Conservation (phyloP, 2,113 vertebrate genomes). For the cat (Felis catus) region F.catus_Fca126_mat1.0 CM031418.1:82523501-82524000, state of each 20-base stretch:
- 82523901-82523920: conserved; percentile 47
- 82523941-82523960: conserved; percentile 75
- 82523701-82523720: background rate
- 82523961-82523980: conserved; percentile 71
- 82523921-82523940: conserved; percentile 65
- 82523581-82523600: background rate
- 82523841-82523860: background rate
- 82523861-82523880: conserved; percentile 38
- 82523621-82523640: conserved; percentile 22
- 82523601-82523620: background rate
- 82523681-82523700: background rate
- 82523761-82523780: background rate
- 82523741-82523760: background rate
- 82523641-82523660: background rate
- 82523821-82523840: background rate
- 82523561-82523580: background rate
- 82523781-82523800: background rate
- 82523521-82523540: background rate
- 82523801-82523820: conserved; percentile 6
- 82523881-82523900: conserved; percentile 52
- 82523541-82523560: background rate
- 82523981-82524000: conserved; percentile 76
- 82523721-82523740: background rate
- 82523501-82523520: no score
- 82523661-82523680: background rate